phyloP scores from a whole-genome alignment of 2,888 invertebrate species.

The Vannuccia rotundouncinata region DNA sequence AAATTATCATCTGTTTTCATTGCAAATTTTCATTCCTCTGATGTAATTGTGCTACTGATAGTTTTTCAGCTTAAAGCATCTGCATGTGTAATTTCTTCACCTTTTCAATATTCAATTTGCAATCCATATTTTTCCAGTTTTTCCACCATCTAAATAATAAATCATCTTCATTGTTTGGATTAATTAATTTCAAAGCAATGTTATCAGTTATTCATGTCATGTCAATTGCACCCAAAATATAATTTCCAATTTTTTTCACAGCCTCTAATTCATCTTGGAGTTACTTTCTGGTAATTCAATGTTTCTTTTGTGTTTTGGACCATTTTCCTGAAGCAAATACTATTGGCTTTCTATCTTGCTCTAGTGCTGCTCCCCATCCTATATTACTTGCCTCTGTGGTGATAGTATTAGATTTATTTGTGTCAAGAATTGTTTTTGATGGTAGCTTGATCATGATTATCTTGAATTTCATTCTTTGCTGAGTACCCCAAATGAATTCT shows the following conservation, averaged over 20 bases:
- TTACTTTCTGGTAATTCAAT: neutral
- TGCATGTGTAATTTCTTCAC: neutral
- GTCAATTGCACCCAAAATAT: neutral
- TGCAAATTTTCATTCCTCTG: neutral
- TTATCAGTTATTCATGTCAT: neutral
- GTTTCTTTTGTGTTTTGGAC: neutral
- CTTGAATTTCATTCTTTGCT: neutral
- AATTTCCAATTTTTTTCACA: neutral
- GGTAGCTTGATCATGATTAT: neutral
- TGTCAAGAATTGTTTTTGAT: neutral
- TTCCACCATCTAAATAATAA: slow-evolving; percentile 16
- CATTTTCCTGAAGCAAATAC: neutral
- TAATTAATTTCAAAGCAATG: neutral
- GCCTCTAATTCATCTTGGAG: neutral
- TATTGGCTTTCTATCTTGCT: neutral
- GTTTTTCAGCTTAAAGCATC: slow-evolving; percentile 23
- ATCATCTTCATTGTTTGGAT: neutral
- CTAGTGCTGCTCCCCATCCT: neutral
- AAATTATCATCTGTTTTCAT: neutral
- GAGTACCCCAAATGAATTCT: neutral
- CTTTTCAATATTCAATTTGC: neutral
- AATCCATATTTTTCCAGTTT: neutral
- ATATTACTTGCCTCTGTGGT: neutral
- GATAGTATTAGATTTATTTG: neutral
- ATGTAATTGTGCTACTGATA: neutral